These are phyloP conservation scores for Parotocinclus haroldoi DNA, from an alignment of 2,797 vertebrate species.

Conservation along the genomic window DNA sequence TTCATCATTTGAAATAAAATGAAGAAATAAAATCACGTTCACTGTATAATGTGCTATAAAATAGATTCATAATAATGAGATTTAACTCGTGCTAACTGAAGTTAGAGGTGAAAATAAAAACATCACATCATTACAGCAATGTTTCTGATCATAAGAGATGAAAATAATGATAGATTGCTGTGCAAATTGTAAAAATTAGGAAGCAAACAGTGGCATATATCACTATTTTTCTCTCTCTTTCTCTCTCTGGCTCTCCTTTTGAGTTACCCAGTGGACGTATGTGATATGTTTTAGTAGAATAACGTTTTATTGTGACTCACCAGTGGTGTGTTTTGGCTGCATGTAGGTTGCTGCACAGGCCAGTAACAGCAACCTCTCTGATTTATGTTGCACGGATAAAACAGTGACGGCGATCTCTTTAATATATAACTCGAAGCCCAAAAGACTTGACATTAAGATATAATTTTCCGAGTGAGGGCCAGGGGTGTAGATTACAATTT, in stretches of 20 bases:
- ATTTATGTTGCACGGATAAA: conserved; percentile 36
- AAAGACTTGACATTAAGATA: conserved; percentile 36
- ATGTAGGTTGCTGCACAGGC: conserved; percentile 1
- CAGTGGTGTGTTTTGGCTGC: conserved; percentile 39
- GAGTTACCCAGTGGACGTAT: not conserved
- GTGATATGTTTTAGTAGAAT: conserved; percentile 24
- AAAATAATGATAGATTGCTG: too few species aligned
- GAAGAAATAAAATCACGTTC: too few species aligned
- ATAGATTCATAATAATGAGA: too few species aligned
- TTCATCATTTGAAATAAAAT: too few species aligned
- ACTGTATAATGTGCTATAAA: too few species aligned
- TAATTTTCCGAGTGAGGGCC: conserved; percentile 31
- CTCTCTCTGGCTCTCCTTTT: not conserved
- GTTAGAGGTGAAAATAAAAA: too few species aligned
- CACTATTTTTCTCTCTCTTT: not conserved
- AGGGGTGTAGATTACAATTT: conserved; percentile 32
- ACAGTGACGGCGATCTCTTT: conserved; percentile 24
- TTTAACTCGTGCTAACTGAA: too few species aligned
- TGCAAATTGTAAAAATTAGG: too few species aligned
- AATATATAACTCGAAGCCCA: conserved; percentile 37
- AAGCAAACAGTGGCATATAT: too few species aligned
- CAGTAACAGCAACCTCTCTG: conserved; percentile 33
- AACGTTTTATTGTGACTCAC: conserved; percentile 40
- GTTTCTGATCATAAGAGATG: too few species aligned
- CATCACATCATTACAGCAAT: too few species aligned